Conservation (phyloP, 2,888 invertebrate species). For the Eupithecia tripunctaria region DNA sequence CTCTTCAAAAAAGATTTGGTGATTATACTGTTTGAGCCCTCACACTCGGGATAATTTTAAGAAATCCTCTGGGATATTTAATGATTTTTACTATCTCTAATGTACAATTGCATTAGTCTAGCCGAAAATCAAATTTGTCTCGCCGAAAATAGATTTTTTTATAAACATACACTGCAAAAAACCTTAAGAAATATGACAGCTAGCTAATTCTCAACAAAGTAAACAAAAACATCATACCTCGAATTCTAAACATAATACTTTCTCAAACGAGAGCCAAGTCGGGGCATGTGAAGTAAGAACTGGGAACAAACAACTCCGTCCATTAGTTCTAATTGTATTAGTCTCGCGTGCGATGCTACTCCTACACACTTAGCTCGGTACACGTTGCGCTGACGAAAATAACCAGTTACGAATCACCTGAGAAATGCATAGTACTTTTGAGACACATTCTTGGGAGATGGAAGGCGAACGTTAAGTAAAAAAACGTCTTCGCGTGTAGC, state of each 20-base stretch:
- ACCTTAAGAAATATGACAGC: too few species aligned
- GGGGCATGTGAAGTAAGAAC: conserved; percentile 33
- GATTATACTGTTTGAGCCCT: too few species aligned
- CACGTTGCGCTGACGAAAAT: conserved; percentile 26
- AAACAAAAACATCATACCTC: not conserved
- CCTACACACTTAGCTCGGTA: conserved; percentile 36
- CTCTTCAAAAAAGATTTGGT: too few species aligned
- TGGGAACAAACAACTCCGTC: conserved; percentile 57
- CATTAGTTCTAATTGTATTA: conserved; percentile 71
- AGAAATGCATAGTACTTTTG: not conserved
- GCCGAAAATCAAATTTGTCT: too few species aligned
- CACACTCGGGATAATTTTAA: too few species aligned
- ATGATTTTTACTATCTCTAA: too few species aligned
- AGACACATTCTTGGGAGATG: not conserved
- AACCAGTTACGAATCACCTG: conserved; percentile 15
- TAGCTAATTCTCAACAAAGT: not conserved
- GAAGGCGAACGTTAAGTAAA: not conserved
- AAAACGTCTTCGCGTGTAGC: not conserved
- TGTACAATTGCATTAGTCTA: too few species aligned
- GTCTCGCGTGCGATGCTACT: conserved; percentile 37
- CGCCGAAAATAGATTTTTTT: too few species aligned
- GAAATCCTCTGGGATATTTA: too few species aligned
- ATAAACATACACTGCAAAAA: too few species aligned
- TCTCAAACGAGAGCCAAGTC: not conserved
- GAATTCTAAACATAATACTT: not conserved